These are phyloP conservation scores for Anomalospiza imberbis DNA, from an alignment of 2,797 vertebrate species.

Conservation along the genomic window DNA sequence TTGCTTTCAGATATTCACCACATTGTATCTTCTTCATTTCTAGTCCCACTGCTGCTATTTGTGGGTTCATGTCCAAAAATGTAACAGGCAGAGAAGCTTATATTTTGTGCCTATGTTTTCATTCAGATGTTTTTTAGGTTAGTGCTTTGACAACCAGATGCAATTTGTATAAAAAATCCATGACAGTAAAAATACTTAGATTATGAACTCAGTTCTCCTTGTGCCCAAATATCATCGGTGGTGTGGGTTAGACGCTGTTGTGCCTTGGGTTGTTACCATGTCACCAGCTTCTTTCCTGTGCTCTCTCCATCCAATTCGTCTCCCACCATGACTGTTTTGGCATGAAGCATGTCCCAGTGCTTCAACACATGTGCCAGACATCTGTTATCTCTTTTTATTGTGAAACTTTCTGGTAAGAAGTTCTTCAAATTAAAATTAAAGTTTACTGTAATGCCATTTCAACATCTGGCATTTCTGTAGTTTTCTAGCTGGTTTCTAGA, in stretches of 20 bases:
- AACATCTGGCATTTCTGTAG: not conserved
- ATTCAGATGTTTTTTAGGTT: not conserved
- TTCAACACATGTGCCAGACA: not conserved
- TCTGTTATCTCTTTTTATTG: not conserved
- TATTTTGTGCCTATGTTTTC: not conserved
- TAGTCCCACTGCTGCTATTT: not conserved
- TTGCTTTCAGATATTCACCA: not conserved
- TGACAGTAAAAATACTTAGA: not conserved
- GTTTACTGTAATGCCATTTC: not conserved
- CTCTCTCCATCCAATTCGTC: not conserved
- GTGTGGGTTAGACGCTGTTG: not conserved
- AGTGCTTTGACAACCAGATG: not conserved
- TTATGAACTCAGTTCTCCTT: not conserved
- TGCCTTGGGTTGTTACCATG: not conserved
- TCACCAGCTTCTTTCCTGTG: not conserved
- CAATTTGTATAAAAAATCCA: not conserved
- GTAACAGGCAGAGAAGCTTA: not conserved
- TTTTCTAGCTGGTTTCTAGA: not conserved
- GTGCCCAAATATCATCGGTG: fast-evolving
- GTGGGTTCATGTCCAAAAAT: not conserved
- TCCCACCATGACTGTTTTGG: not conserved
- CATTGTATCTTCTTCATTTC: not conserved
- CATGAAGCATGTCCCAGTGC: not conserved
- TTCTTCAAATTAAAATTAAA: not conserved
- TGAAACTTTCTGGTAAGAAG: not conserved